Percentiles rank a stretch among this genome's conserved stretches.
Conservation (phyloP, 2,113 vertebrate genomes). For the Glaucomys volans region DNA sequence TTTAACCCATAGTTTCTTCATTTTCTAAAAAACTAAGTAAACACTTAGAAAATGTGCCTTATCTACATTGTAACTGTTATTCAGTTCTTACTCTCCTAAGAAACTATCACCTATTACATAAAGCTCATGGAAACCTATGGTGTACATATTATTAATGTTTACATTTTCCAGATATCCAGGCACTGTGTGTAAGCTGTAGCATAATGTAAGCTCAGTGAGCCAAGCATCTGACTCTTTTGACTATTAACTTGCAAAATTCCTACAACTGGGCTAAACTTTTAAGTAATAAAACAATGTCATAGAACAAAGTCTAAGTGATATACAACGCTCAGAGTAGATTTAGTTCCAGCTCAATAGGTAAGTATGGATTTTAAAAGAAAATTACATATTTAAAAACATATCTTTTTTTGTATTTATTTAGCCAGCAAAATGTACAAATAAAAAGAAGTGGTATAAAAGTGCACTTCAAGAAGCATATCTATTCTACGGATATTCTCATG, state of each 20-base stretch:
- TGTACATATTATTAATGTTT: not conserved
- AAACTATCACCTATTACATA: not conserved
- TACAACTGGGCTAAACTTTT: not conserved
- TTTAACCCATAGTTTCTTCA: conserved; percentile 45
- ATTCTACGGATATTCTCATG: conserved; percentile 66
- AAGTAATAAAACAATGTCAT: conserved; percentile 42
- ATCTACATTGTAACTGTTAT: not conserved
- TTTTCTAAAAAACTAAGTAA: not conserved
- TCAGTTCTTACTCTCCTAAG: conserved; percentile 3
- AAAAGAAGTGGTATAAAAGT: conserved; percentile 78
- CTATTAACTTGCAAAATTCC: conserved; percentile 20
- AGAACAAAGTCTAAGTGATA: not conserved
- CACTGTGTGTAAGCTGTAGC: not conserved
- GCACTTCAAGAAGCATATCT: conserved; percentile 81
- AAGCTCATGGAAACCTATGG: not conserved
- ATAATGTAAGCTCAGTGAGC: conserved; percentile 26
- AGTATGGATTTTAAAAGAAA: conserved; percentile 50
- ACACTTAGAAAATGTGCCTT: not conserved
- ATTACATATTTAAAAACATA: conserved; percentile 24
- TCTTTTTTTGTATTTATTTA: conserved; percentile 69
- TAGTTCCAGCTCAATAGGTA: conserved; percentile 28
- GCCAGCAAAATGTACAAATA: conserved; percentile 71
- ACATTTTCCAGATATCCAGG: not conserved
- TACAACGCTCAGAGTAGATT: conserved; percentile 17
- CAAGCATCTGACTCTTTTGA: conserved; percentile 18